Percentiles rank a stretch among this genome's conserved stretches.
Conservation (phyloP, 2,888 invertebrate genomes). For the Elmis aenea region DNA sequence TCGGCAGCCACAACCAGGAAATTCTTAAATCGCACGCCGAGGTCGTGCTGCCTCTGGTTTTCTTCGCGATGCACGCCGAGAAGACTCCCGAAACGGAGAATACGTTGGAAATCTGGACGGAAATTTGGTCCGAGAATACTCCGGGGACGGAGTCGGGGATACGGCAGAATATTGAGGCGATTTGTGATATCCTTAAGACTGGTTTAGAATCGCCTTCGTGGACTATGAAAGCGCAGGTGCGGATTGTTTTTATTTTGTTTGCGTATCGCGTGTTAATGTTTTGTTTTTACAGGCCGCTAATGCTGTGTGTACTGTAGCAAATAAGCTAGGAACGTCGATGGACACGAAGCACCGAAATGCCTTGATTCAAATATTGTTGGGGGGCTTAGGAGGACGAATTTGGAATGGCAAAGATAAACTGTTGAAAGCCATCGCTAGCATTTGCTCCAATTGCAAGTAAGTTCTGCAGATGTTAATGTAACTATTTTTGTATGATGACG, state of each 20-base stretch:
- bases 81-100: constrained; percentile 61
- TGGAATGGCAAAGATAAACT: constrained; percentile 88
- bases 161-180: constrained; percentile 66
- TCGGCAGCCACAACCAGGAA: constrained; percentile 79
- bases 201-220: constrained; percentile 80
- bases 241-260: background rate
- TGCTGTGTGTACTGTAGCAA: constrained; percentile 74
- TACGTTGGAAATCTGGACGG: constrained; percentile 74
- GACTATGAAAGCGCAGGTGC: constrained; percentile 79
- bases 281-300: constrained; percentile 60
- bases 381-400: constrained; percentile 74
- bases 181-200: constrained; percentile 63
- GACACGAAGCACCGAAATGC: constrained; percentile 59
- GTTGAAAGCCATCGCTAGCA: constrained; percentile 69
- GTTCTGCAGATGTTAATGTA: constrained; percentile 34
- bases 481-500: too few relatives aligned
- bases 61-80: constrained; percentile 86
- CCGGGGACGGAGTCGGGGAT: constrained; percentile 85
- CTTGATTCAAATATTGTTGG: constrained; percentile 60
- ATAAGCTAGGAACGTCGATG: constrained; percentile 60
- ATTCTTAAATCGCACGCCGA: constrained; percentile 72
- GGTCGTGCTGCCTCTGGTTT: constrained; percentile 74
- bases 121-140: constrained; percentile 84
- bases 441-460: constrained; percentile 65
- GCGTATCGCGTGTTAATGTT: background rate